Evolutionary conservation across 2,888 invertebrate genomes (phyloP).

Genomic region (Drosophila quinaria): DNA sequence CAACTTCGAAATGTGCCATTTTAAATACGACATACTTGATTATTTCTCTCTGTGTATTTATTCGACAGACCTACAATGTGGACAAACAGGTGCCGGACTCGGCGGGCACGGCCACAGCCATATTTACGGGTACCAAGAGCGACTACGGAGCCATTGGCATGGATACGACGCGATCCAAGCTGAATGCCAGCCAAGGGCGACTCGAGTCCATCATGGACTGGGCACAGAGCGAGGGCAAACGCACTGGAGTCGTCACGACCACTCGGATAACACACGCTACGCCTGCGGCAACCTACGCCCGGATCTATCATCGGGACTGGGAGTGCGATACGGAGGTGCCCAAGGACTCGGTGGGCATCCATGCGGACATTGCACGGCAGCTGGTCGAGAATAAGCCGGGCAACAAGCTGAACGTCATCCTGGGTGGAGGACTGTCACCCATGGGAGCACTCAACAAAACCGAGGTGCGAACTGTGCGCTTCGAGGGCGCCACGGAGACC

Average conservation of each 20-base stretch:
- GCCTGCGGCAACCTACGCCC: constrained; percentile 88
- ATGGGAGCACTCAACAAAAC: constrained; percentile 83
- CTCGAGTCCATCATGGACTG: constrained; percentile 87
- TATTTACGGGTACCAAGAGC: constrained; percentile 88
- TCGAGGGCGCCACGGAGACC: constrained; percentile 79
- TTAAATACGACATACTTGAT: no score
- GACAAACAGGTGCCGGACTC: constrained; percentile 90
- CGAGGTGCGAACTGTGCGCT: constrained; percentile 64
- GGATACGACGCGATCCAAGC: constrained; percentile 75
- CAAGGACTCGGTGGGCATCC: constrained; percentile 83
- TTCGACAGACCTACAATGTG: constrained; percentile 88
- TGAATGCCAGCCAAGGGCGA: constrained; percentile 85
- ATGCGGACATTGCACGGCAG: constrained; percentile 88
- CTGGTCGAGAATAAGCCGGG: constrained; percentile 88
- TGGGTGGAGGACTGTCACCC: constrained; percentile 88
- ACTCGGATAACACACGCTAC: constrained; percentile 89
- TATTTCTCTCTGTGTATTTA: no score
- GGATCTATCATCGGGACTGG: constrained; percentile 87
- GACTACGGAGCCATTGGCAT: constrained; percentile 87
- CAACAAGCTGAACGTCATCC: constrained; percentile 88
- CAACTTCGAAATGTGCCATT: no score
- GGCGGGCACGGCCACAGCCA: constrained; percentile 90
- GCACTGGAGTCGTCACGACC: constrained; percentile 89
- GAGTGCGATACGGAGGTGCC: constrained; percentile 87
- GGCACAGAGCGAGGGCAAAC: constrained; percentile 87